These are phyloP conservation scores for Danio albolineatus DNA, from an alignment of 2,797 vertebrate genomes.

Conservation along the genomic window DNA sequence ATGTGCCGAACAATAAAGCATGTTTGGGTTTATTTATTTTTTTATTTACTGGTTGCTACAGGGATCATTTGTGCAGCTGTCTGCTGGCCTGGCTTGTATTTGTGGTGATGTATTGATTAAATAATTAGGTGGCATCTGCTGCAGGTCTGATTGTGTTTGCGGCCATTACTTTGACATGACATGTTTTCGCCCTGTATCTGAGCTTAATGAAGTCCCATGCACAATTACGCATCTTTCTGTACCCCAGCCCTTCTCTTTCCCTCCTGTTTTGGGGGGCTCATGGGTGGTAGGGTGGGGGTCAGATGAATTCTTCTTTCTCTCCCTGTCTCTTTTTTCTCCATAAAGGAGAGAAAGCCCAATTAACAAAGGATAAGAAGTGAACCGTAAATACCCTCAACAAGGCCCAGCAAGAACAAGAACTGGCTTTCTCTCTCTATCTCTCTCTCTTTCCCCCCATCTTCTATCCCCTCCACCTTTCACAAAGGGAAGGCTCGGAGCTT, in stretches of 20 bases:
- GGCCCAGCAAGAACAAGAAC: slow-evolving; percentile 81
- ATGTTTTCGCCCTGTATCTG: slow-evolving; percentile 30
- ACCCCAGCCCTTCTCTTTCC: slow-evolving; percentile 35
- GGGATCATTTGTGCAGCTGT: background rate
- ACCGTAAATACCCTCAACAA: slow-evolving; percentile 85
- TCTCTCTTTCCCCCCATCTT: slow-evolving; percentile 54
- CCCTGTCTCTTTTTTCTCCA: slow-evolving; percentile 63
- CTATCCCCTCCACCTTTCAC: slow-evolving; percentile 70
- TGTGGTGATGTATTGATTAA: slow-evolving; percentile 32
- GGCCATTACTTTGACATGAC: slow-evolving; percentile 24
- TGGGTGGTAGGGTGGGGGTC: slow-evolving; percentile 74
- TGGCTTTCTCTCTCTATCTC: slow-evolving; percentile 66
- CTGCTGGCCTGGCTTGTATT: slow-evolving; percentile 3
- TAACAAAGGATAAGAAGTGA: slow-evolving; percentile 87
- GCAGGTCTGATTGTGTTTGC: slow-evolving; percentile 11
- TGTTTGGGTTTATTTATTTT: slow-evolving; percentile 9
- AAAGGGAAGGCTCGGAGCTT: slow-evolving; percentile 83
- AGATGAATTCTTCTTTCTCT: slow-evolving; percentile 72
- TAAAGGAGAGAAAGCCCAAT: slow-evolving; percentile 81
- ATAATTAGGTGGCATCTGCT: slow-evolving; percentile 36
- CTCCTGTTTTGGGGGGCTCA: slow-evolving; percentile 61
- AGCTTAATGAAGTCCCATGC: slow-evolving; percentile 25
- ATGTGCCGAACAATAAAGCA: background rate
- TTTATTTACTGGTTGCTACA: background rate
- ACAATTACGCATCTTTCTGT: slow-evolving; percentile 26